These are phyloP conservation scores for Limnephilus rhombicus DNA, from an alignment of 2,888 invertebrate genomes.

Conservation along the genomic window DNA sequence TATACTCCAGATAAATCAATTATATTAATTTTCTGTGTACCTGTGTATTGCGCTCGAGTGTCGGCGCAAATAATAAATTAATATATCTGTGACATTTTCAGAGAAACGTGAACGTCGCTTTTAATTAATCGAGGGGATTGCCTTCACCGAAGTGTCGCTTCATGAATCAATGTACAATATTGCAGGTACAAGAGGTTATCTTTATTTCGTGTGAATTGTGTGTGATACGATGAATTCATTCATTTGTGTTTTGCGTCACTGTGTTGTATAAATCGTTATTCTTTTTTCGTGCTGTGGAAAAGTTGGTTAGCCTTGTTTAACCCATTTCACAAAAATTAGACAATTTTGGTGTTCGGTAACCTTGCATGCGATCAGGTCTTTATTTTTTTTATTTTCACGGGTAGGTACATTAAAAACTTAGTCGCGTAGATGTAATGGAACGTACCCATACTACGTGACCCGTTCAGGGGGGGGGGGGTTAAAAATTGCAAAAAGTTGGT, in stretches of 20 bases:
- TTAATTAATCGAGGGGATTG: slow-evolving; percentile 60
- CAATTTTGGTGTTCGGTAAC: too few species aligned
- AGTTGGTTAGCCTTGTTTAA: not conserved
- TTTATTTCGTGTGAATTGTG: not conserved
- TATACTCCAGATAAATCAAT: slow-evolving; percentile 65
- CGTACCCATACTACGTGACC: too few species aligned
- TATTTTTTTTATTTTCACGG: too few species aligned
- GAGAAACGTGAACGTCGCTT: slow-evolving; percentile 55
- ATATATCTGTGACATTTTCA: slow-evolving; percentile 59
- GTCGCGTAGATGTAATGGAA: too few species aligned
- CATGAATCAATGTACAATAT: slow-evolving; percentile 22
- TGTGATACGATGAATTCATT: not conserved
- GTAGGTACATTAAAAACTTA: too few species aligned
- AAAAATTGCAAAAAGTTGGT: too few species aligned
- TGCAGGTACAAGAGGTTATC: not conserved
- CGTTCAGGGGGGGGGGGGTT: too few species aligned
- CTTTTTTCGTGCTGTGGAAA: not conserved
- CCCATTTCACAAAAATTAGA: too few species aligned
- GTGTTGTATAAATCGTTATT: not conserved
- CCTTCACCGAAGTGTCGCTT: not conserved
- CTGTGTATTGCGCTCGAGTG: slow-evolving; percentile 57
- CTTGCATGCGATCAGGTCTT: too few species aligned
- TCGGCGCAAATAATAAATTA: slow-evolving; percentile 63
- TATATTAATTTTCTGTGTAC: slow-evolving; percentile 60
- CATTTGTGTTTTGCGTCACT: not conserved